phyloP scores from a whole-genome alignment of 2,888 invertebrate species.

The Caenorhabditis zanzibari region DNA sequence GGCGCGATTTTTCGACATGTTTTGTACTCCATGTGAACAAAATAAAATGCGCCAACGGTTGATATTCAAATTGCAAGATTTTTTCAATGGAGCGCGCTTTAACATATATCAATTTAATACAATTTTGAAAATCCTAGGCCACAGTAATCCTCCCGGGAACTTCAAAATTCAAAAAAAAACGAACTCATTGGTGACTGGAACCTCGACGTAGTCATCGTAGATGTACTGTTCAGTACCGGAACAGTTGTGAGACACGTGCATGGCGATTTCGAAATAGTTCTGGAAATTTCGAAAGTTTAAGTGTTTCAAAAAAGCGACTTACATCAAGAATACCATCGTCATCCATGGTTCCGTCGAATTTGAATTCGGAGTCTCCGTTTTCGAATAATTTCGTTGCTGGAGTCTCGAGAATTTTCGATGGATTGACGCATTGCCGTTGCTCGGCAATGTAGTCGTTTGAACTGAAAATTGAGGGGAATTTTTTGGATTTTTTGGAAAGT shows the following conservation, averaged over 20 bases:
- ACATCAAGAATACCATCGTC: slow-evolving; percentile 27
- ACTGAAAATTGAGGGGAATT: background rate
- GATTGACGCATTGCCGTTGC: background rate
- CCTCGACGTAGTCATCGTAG: background rate
- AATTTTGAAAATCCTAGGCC: too few relatives aligned
- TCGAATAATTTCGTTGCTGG: background rate
- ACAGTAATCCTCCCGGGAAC: too few relatives aligned
- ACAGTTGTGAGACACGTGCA: slow-evolving; percentile 22
- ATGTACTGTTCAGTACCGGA: background rate
- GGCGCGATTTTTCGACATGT: too few relatives aligned
- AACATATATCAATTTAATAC: too few relatives aligned
- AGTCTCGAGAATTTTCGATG: background rate
- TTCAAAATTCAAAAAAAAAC: background rate
- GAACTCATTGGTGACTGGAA: slow-evolving; percentile 7
- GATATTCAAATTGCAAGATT: too few relatives aligned
- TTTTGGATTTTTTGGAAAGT: too few relatives aligned
- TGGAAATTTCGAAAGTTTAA: background rate
- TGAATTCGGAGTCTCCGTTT: background rate
- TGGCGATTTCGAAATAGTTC: slow-evolving; percentile 18
- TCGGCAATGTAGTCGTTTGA: slow-evolving; percentile 8
- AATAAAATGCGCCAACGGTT: too few relatives aligned
- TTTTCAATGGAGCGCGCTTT: too few relatives aligned
- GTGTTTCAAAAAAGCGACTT: background rate
- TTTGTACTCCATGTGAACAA: too few relatives aligned
- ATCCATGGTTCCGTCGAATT: background rate